Percentiles rank a stretch among this genome's conserved stretches.
These are phyloP conservation scores for Bactericera cockerelli DNA, from an alignment of 1,140 invertebrate genomes.

Conservation along the genomic window DNA sequence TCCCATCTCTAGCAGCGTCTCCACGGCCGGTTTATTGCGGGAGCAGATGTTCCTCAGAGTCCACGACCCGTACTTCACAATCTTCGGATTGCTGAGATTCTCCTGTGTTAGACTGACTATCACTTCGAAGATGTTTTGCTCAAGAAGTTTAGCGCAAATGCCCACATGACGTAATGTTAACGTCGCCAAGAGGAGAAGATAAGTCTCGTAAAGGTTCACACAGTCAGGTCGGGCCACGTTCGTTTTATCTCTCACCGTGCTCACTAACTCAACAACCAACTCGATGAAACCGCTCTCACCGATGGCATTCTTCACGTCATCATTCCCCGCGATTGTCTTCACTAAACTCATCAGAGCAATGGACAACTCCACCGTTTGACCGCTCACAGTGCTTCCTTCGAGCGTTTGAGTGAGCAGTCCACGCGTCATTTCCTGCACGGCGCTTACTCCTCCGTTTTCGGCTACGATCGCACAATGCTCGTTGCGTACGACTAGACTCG, in stretches of 20 bases:
- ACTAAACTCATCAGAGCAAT: constrained; percentile 28
- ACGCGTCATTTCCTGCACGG: constrained; percentile 34
- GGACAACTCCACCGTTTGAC: neutral
- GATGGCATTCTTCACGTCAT: constrained; percentile 62
- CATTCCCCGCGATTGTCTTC: constrained; percentile 68
- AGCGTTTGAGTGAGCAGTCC: too few relatives aligned
- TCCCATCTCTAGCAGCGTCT: neutral
- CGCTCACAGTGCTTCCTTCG: neutral
- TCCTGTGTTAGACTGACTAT: neutral
- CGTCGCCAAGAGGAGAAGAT: neutral
- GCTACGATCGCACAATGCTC: constrained; percentile 70
- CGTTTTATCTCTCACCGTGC: neutral
- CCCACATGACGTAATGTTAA: neutral
- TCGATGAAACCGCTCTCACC: neutral
- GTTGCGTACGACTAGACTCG: constrained; percentile 58
- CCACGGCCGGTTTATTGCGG: neutral
- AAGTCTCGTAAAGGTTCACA: neutral
- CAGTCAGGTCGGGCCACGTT: neutral
- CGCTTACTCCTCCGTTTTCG: constrained; percentile 49
- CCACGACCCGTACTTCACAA: neutral
- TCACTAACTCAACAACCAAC: neutral
- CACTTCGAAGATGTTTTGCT: neutral
- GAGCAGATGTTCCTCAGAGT: neutral
- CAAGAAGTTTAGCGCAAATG: neutral
- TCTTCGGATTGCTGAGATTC: neutral